Percentiles rank a stretch among this genome's conserved stretches.
phyloP scores from a whole-genome alignment of 2,797 vertebrate species.

The Coccyzus lansbergi region DNA sequence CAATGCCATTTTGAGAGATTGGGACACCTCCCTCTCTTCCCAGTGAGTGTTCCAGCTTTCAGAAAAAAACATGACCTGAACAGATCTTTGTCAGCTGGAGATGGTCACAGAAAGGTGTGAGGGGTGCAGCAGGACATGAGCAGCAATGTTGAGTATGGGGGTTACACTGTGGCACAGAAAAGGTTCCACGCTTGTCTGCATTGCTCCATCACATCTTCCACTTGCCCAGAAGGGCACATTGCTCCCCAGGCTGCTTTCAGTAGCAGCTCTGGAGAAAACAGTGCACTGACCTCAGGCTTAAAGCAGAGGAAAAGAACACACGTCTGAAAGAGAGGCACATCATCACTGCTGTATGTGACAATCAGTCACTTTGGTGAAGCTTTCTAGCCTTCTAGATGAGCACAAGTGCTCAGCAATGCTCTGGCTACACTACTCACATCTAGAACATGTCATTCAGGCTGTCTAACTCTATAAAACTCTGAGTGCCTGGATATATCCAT shows the following conservation, averaged over 20 bases:
- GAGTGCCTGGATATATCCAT: not conserved
- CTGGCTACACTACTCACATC: not conserved
- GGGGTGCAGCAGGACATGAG: accelerated
- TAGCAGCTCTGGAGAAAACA: not conserved
- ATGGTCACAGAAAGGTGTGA: not conserved
- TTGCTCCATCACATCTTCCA: not conserved
- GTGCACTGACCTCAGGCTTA: not conserved
- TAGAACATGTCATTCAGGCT: not conserved
- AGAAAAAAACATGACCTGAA: not conserved
- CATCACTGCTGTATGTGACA: not conserved
- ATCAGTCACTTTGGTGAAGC: not conserved
- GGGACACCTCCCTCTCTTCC: not conserved
- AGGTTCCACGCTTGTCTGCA: not conserved
- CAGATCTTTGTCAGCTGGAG: not conserved
- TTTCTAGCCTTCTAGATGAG: not conserved
- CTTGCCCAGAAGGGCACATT: not conserved
- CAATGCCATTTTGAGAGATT: not conserved
- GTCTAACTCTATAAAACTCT: not conserved
- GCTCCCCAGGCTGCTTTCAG: not conserved
- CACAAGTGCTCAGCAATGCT: not conserved
- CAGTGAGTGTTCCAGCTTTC: not conserved
- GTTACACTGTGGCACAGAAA: accelerated
- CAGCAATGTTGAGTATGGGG: accelerated
- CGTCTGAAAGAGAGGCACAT: not conserved
- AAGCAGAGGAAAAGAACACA: not conserved